Base-by-base conservation (phyloP, 1,140 invertebrate species). In the Drosophila subobscura region DNA sequence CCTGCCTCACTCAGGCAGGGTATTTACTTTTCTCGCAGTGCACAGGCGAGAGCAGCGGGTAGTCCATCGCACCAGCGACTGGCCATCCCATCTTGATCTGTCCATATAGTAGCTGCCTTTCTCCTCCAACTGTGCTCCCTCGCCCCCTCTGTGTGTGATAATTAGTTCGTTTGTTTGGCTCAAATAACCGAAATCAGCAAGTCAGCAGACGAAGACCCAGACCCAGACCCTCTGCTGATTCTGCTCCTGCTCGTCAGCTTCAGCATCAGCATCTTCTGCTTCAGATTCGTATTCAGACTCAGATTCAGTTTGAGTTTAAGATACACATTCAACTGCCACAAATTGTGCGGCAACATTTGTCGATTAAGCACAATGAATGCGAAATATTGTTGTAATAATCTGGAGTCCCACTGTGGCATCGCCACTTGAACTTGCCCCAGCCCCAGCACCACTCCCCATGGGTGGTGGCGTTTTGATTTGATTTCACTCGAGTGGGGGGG, bases 111-210 rank as follows among this genome's bases (percentile, higher is more conserved):
- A 6, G 41, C 44, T 22, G 3, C 23, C 6, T 45, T 8, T 23
- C 22, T 63, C 45, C 33, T n/a, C 44, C 40, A 46, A 2, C 22
- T 22, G 41, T 12, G 47, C 55, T 20, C 23, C 14, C 8, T 23
- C 41, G 6, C 20, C 33, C 14, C n/a, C 40, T 47, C 10, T 68
- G 46, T 86, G 73, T 66, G 80, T 67, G 78, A 81, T 86, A 86
- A 86, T 86, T 86, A 86, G 81, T 86, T 86, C 81, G 81, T 86
- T 86, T 86, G 81, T 88, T 86, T 85, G 73, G 55, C 73, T 77
- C 52, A 55, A 76, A 67, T 68, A 58, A 64, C 42, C 65, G 56
- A 79, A 84, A 77, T 86, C 80, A 77, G 77, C 68, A 75, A 73
- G 66, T 79, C 80, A 72, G 80, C 80, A 75, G 57, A 54, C 45